phyloP scores from a whole-genome alignment of 2,888 invertebrate genomes.

The Zonitis immaculata region DNA sequence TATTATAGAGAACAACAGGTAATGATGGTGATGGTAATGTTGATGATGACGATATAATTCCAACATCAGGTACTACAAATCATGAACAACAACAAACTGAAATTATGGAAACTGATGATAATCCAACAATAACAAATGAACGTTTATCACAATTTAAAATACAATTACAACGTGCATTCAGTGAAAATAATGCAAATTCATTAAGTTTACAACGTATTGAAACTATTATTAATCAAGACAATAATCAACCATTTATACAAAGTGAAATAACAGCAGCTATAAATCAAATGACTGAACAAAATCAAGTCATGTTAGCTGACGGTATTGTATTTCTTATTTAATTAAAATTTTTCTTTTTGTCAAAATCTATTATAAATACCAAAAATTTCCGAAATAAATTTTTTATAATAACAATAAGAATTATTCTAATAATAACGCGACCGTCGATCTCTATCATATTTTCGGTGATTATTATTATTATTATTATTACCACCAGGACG shows the following conservation, averaged over 20 bases:
- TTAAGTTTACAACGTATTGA: conserved; percentile 63
- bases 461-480: conserved; percentile 8
- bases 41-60: neutral
- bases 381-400: neutral
- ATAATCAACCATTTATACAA: conserved; percentile 55
- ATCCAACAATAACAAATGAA: conserved; percentile 6
- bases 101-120: conserved; percentile 13
- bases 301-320: conserved; percentile 88
- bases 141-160: conserved; percentile 65
- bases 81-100: conserved; percentile 10
- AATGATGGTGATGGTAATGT: neutral
- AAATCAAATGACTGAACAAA: conserved; percentile 78
- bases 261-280: conserved; percentile 77
- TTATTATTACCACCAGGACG: too few species aligned
- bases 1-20: neutral
- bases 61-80: too few species aligned
- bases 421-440: neutral
- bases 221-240: conserved; percentile 61
- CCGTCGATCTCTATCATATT: neutral
- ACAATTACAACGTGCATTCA: conserved; percentile 70
- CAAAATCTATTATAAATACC: neutral
- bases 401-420: neutral
- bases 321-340: conserved; percentile 79
- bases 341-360: conserved; percentile 23
- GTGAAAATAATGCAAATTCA: conserved; percentile 70